phyloP scores from a whole-genome alignment of 2,888 invertebrate species.

The Amphipyra tragopoginis region DNA sequence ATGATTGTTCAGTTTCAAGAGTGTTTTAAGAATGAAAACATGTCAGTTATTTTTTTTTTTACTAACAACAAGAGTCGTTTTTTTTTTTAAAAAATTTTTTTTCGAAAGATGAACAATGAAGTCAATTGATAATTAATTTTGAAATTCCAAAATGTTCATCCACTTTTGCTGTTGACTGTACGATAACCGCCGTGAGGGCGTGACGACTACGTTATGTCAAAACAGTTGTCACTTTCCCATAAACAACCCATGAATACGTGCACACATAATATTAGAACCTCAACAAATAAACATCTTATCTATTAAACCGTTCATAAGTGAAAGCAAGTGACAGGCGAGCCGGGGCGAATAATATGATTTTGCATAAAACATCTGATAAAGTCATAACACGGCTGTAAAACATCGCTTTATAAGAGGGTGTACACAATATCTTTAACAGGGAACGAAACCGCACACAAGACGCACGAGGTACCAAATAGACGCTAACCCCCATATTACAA shows the following conservation, averaged over 20 bases:
- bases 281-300: conserved; percentile 27
- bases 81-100: no score
- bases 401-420: neutral
- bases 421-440: neutral
- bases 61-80: no score
- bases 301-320: conserved; percentile 43
- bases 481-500: no score
- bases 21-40: no score
- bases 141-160: no score
- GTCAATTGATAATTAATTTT: no score
- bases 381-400: conserved; percentile 2
- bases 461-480: no score
- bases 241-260: conserved; percentile 6
- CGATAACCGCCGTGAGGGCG: neutral
- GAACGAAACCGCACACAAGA: neutral
- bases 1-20: no score
- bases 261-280: conserved; percentile 12
- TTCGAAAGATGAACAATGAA: no score
- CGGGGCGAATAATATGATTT: conserved; percentile 41
- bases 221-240: conserved; percentile 36
- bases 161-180: no score
- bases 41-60: no score
- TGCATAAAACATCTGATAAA: conserved; percentile 32
- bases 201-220: conserved; percentile 18
- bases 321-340: conserved; percentile 45